A percentile compares a stretch with the other conserved stretches of the same genome.
phyloP scores from a whole-genome alignment of 2,113 vertebrate species.

The Oncorhynchus keta region DNA sequence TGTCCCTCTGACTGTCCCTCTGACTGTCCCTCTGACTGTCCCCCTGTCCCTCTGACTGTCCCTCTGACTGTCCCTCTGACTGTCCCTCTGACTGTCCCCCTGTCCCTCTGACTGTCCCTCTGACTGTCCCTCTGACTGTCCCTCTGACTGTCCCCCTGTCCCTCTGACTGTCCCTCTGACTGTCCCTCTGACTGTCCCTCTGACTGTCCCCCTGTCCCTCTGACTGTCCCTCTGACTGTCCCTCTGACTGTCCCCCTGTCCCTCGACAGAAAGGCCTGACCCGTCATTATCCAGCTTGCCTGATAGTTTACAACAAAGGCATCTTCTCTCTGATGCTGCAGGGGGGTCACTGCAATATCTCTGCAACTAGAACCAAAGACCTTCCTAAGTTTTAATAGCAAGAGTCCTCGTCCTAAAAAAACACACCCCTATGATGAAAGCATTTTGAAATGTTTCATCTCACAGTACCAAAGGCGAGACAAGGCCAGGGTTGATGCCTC shows the following conservation, averaged over 20 bases:
- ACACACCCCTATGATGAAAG: constrained; percentile 53
- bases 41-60: neutral
- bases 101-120: too few species aligned
- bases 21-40: neutral
- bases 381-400: constrained; percentile 45
- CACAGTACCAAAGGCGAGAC: constrained; percentile 42
- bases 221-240: too few species aligned
- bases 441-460: constrained; percentile 56
- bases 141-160: too few species aligned
- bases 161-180: too few species aligned
- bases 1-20: too few species aligned
- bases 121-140: too few species aligned
- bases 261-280: neutral
- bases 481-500: constrained; percentile 37
- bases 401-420: constrained; percentile 5
- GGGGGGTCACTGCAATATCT: constrained; percentile 29
- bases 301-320: constrained; percentile 6
- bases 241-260: neutral
- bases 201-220: too few species aligned
- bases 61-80: too few species aligned
- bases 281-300: neutral
- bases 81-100: neutral
- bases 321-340: constrained; percentile 40
- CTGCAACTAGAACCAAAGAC: constrained; percentile 37
- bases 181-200: too few species aligned